Conservation (phyloP, 2,888 invertebrate species). For the Stenoptilia bipunctidactyla region DNA sequence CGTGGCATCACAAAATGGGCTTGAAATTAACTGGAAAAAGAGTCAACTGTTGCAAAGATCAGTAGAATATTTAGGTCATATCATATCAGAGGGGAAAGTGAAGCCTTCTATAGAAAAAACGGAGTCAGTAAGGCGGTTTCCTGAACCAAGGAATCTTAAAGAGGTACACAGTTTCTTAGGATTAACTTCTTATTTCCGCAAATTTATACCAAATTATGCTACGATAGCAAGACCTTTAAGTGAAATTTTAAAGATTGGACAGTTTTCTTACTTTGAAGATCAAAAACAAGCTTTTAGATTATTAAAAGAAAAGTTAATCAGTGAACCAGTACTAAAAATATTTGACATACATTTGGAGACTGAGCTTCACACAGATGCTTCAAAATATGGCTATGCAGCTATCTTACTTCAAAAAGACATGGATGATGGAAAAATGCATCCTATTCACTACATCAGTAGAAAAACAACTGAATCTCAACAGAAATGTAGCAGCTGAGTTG, state of each 20-base stretch:
- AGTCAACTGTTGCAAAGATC: neutral
- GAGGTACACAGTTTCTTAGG: neutral
- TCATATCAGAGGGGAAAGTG: neutral
- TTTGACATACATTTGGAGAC: constrained; percentile 14
- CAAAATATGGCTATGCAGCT: constrained; percentile 14
- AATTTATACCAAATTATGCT: constrained; percentile 15
- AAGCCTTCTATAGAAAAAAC: constrained; percentile 5
- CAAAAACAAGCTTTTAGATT: constrained; percentile 11
- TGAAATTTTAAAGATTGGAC: constrained; percentile 13
- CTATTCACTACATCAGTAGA: constrained; percentile 12
- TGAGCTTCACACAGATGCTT: constrained; percentile 19
- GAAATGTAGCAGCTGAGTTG: constrained; percentile 13
- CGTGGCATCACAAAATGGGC: neutral
- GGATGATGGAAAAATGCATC: constrained; percentile 8
- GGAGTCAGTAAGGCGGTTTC: neutral
- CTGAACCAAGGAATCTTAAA: neutral
- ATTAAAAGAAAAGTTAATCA: constrained; percentile 14
- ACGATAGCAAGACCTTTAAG: constrained; percentile 18
- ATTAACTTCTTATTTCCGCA: neutral
- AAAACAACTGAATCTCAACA: too few species aligned
- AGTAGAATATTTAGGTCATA: neutral
- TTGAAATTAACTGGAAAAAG: neutral
- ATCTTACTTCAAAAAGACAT: constrained; percentile 14
- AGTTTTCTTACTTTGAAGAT: constrained; percentile 14
- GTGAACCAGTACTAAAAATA: constrained; percentile 14